These are phyloP conservation scores for Acestrorhynchus altus DNA, from an alignment of 2,797 vertebrate species.

Conservation along the genomic window DNA sequence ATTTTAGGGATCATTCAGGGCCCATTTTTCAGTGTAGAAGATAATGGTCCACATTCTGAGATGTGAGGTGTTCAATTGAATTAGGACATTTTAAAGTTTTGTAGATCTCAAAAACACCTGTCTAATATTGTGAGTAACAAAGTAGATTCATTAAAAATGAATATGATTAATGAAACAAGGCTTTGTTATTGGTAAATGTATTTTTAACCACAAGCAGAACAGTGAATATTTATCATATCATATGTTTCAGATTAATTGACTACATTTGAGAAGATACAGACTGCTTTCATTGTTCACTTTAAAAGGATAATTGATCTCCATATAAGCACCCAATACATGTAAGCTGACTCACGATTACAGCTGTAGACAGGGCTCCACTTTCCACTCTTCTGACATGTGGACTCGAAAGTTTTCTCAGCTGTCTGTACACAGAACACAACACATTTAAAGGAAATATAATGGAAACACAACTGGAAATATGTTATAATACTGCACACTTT, in stretches of 20 bases:
- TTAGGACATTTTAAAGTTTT: background rate
- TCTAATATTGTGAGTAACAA: no score
- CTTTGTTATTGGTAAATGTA: no score
- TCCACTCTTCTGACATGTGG: slow-evolving; percentile 71
- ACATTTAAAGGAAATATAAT: background rate
- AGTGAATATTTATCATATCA: no score
- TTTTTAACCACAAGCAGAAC: no score
- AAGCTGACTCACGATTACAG: slow-evolving; percentile 73
- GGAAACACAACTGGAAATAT: background rate
- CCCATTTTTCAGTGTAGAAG: background rate
- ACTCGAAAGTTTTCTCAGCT: slow-evolving; percentile 34
- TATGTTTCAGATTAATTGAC: no score
- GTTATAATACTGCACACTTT: no score
- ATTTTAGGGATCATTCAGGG: slow-evolving; percentile 37
- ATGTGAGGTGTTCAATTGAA: background rate
- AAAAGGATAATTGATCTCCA: no score
- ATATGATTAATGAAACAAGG: no score
- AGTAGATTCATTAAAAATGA: no score
- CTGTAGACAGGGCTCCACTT: slow-evolving; percentile 64
- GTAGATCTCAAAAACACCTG: background rate
- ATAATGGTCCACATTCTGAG: slow-evolving; percentile 66
- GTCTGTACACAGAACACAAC: slow-evolving; percentile 13
- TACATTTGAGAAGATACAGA: no score
- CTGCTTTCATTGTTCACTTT: no score
- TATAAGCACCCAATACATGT: no score